These are phyloP conservation scores for Bothrops jararaca DNA, from an alignment of 2,113 vertebrate genomes.

Conservation along the genomic window DNA sequence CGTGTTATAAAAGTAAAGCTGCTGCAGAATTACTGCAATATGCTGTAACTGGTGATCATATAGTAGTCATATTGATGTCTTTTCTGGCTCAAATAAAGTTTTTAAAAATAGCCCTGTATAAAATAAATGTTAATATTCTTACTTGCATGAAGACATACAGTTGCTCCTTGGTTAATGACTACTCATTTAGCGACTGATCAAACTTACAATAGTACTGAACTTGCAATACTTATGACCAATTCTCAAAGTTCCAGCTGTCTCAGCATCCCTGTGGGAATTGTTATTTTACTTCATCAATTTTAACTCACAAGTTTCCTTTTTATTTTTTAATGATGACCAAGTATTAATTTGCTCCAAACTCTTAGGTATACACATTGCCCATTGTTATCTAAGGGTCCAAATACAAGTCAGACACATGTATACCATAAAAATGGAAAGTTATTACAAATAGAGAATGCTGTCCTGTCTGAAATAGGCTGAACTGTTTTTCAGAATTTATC, in stretches of 20 bases:
- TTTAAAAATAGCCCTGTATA: background rate
- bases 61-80: background rate
- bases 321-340: background rate
- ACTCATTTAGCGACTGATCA: background rate
- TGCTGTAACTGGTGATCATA: background rate
- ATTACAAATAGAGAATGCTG: background rate
- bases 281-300: background rate
- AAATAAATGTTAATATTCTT: background rate
- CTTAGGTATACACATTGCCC: background rate
- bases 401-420: background rate
- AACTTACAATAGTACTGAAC: background rate
- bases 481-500: background rate
- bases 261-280: background rate
- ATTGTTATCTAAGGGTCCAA: background rate
- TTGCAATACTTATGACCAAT: background rate
- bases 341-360: background rate
- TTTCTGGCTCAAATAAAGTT: background rate
- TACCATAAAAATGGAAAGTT: background rate
- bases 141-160: background rate
- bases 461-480: background rate
- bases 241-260: background rate
- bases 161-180: background rate
- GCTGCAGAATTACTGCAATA: background rate
- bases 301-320: background rate
- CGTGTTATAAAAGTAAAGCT: background rate